These are phyloP conservation scores for Lepidurus apus DNA, from an alignment of 1,140 invertebrate species.

Conservation along the genomic window DNA sequence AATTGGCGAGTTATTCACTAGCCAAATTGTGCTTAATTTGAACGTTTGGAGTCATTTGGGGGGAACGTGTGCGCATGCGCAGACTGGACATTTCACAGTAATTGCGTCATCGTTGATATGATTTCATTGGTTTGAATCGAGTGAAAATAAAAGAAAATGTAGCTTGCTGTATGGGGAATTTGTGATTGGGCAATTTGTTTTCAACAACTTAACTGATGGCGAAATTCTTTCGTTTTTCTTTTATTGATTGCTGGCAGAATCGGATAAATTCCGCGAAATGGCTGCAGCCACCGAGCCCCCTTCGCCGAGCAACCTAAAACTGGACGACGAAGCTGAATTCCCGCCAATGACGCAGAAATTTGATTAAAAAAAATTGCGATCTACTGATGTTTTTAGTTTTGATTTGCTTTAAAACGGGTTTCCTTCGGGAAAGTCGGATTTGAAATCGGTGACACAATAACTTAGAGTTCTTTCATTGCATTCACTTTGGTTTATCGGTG, in stretches of 20 bases:
- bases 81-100: not conserved
- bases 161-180: too few species aligned
- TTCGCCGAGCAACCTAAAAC: slow-evolving; percentile 57
- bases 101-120: too few species aligned
- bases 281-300: slow-evolving; percentile 60
- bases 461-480: not conserved
- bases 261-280: slow-evolving; percentile 69
- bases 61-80: not conserved
- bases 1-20: slow-evolving; percentile 10
- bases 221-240: not conserved
- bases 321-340: slow-evolving; percentile 76
- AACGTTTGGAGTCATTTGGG: not conserved
- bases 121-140: too few species aligned
- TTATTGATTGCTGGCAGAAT: slow-evolving; percentile 55
- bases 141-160: too few species aligned
- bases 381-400: not conserved
- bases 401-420: not conserved
- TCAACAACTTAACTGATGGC: not conserved
- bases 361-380: slow-evolving; percentile 47
- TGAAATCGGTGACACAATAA: slow-evolving; percentile 3
- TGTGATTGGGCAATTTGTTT: not conserved
- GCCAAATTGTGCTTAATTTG: too few species aligned
- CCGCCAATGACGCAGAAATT: slow-evolving; percentile 68
- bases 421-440: not conserved
- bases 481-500: not conserved